phyloP scores from a whole-genome alignment of 2,113 vertebrate genomes.

The Helogale parvula region DNA sequence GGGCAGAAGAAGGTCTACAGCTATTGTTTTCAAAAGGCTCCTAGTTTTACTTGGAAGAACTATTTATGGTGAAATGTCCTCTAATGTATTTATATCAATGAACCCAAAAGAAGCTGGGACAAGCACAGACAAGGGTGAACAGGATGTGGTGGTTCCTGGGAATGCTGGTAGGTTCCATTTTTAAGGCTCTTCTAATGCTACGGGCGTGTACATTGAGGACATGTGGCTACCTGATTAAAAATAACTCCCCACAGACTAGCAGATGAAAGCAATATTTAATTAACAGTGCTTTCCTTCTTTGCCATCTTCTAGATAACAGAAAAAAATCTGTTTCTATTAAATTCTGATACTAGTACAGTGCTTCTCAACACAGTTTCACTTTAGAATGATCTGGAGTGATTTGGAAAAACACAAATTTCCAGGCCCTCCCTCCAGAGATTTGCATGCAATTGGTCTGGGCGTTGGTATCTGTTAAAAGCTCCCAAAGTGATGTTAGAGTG shows the following conservation, averaged over 20 bases:
- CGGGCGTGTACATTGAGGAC: not conserved
- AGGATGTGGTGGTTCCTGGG: not conserved
- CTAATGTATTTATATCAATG: not conserved
- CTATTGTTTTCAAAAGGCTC: not conserved
- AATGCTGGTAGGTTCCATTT: not conserved
- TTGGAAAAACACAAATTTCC: not conserved
- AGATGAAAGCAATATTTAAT: not conserved
- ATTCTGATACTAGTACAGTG: not conserved
- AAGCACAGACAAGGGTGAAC: not conserved
- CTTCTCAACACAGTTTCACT: not conserved
- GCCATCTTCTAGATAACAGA: not conserved
- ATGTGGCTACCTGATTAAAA: not conserved
- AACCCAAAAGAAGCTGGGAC: not conserved
- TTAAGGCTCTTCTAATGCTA: not conserved
- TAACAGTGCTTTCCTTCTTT: not conserved
- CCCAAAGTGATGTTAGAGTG: not conserved
- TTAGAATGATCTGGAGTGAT: not conserved
- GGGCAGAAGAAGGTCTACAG: not conserved
- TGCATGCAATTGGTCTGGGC: not conserved
- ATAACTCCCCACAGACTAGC: not conserved
- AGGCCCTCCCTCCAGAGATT: not conserved
- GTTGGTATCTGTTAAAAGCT: not conserved
- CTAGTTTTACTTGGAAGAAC: not conserved
- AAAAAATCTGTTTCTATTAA: not conserved
- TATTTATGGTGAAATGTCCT: not conserved